These are phyloP conservation scores for Trichogramma dendrolimi DNA, from an alignment of 2,888 invertebrate species.

Conservation along the genomic window DNA sequence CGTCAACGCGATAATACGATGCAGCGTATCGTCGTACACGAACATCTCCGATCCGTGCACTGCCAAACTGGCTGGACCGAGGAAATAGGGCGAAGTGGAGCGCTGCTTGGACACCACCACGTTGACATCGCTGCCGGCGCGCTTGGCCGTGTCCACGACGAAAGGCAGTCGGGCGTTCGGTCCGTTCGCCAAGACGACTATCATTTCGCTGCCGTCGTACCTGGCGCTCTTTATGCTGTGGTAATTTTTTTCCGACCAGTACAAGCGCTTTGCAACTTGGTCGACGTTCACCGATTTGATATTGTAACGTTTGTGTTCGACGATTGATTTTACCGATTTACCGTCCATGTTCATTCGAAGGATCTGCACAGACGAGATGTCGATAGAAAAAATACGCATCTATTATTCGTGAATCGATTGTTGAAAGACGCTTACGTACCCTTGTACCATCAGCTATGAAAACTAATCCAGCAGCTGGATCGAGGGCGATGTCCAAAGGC, in stretches of 20 bases:
- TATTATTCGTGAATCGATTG: background rate
- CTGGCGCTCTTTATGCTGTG: slow-evolving; percentile 15
- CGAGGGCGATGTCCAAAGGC: slow-evolving; percentile 9
- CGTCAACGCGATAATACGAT: background rate
- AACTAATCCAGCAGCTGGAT: slow-evolving; percentile 6
- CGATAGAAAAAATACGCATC: background rate
- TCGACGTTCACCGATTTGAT: slow-evolving; percentile 15
- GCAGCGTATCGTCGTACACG: slow-evolving; percentile 15
- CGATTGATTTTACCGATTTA: background rate
- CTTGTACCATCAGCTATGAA: slow-evolving; percentile 13
- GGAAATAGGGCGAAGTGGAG: background rate
- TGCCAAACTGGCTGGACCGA: slow-evolving; percentile 6
- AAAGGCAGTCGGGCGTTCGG: background rate
- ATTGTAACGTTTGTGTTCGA: background rate
- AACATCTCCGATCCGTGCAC: slow-evolving; percentile 2
- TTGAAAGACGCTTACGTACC: background rate
- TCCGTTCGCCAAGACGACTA: background rate
- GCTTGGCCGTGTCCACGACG: slow-evolving; percentile 10
- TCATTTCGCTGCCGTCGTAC: slow-evolving; percentile 15
- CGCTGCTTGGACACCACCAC: slow-evolving; percentile 9
- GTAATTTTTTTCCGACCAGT: slow-evolving; percentile 16
- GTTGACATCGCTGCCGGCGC: slow-evolving; percentile 6
- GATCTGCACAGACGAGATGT: slow-evolving; percentile 2
- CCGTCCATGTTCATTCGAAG: slow-evolving; percentile 20
- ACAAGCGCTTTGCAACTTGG: slow-evolving; percentile 4